Base-by-base conservation (phyloP, 2,888 invertebrate species). In the Meghimatium bilineatum region DNA sequence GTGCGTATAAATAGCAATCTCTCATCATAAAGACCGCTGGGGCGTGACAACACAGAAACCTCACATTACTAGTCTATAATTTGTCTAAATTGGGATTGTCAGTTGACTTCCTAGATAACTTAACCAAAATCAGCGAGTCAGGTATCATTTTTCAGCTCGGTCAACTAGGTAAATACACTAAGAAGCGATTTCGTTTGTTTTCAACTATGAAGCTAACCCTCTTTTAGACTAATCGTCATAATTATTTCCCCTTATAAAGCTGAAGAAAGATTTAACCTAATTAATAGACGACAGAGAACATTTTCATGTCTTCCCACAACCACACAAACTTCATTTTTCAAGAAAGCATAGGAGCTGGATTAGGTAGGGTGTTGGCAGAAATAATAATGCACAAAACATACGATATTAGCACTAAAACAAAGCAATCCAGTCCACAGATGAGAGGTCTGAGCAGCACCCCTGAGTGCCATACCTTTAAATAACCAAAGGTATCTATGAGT, bases 401-500 rank as follows among this genome's bases (percentile, higher is more conserved):
- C 32, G 69, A 60, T 60, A 71, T 49, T 23, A 83, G 49, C 49
- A 72, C n/a, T 44, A 69, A 52, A 60, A 78, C 29, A 38, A 44
- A 32, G 66, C 29, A 75, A 72, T 71, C 83, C 83, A 60, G 71
- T 78, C 44, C 83, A 72, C 20, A 66, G 56, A 38, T 72, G 63
- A 77, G 63, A 83, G 60, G 60, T 79, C 36, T 72, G 72, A 72
- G 83, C 44, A 36, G 32, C 63, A 60, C 72, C 56, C 20, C 23
- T 34, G 32, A 29, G n/a, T 60, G 80, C 72, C 85, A 84, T 87
- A 87, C 86, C 86, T 87, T 87, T 90, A 99, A 96, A 95, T 99
- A 99, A 90, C 98, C 98, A 94, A 89, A 86, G 86, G 97, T 97
- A 94, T 99, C 98, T 92, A 99, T 98, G 90, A 99, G 96, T 93